Base-by-base conservation (phyloP, 2,888 invertebrate genomes). In the Meiosimyza decipiens region DNA sequence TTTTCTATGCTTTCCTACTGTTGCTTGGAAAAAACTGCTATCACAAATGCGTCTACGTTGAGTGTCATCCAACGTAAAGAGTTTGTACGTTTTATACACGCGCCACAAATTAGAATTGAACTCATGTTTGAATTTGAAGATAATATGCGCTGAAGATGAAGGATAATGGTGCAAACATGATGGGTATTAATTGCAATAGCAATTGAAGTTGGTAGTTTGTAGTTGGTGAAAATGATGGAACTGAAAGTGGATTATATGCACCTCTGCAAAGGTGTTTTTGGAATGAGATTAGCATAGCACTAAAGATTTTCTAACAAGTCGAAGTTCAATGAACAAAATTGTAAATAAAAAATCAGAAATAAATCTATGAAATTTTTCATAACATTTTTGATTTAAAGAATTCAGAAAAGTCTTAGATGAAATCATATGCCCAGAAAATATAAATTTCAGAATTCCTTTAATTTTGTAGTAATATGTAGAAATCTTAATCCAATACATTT, bases 101-200 rank as follows among this genome's bases (percentile, higher is more conserved):
- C 84, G 85, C 84, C 84, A 81, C 83, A 84, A 83, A 82, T 82
- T 82, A 81, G 78, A 80, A 80, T 79, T 70, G 72, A 50, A 59
- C 72, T 71, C 57, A 59, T 57, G 52, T 65, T 60, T 66, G 70
- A 51, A 67, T 73, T 66, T 40, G 55, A 71, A 63, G 71, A 74
- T 73, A 74, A 71, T 68, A 49, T 50, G 47, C 40, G 9, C 40
- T 13, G 47, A 40, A 71, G 62, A 54, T 63, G 62, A 40, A 69
- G 63, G 71, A 74, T 74, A 71, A 71, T 77, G 75, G 70, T 71
- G 74, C 75, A 72, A 75, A 74, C 77, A 77, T 77, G 75, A 75
- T 75, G 75, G 73, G 77, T 81, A 81, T 81, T 81, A 81, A 79
- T 80, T 80, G 80, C 78, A 80, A 80, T 79, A 79, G 80, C 79